phyloP scores from a whole-genome alignment of 1,140 invertebrate species.

The Drosophila trapezifrons region DNA sequence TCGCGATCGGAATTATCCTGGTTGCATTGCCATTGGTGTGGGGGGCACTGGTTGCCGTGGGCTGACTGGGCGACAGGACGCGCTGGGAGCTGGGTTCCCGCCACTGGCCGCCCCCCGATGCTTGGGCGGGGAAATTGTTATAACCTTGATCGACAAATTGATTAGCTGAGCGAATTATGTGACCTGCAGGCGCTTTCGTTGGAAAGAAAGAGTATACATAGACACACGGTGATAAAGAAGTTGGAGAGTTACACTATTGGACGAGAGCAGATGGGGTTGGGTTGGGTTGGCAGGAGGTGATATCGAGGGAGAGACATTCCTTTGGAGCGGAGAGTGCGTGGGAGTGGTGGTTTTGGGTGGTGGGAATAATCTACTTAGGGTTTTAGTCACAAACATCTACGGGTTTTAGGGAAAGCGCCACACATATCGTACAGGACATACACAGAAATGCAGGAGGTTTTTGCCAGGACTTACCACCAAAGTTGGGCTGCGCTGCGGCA shows the following conservation, averaged over 20 bases:
- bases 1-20: slow-evolving; percentile 77
- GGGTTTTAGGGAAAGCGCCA: slow-evolving; percentile 58
- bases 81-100: slow-evolving; percentile 51
- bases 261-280: slow-evolving; percentile 36
- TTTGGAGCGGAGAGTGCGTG: slow-evolving; percentile 42
- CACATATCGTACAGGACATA: slow-evolving; percentile 31
- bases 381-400: slow-evolving; percentile 75
- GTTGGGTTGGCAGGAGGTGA: not conserved
- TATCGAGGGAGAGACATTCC: slow-evolving; percentile 14
- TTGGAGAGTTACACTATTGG: slow-evolving; percentile 64
- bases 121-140: slow-evolving; percentile 67
- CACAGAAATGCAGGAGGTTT: slow-evolving; percentile 4
- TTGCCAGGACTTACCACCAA: slow-evolving; percentile 66
- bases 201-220: slow-evolving; percentile 80
- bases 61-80: slow-evolving; percentile 48
- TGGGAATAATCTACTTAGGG: slow-evolving; percentile 28
- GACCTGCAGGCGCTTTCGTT: slow-evolving; percentile 78
- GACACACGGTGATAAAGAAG: slow-evolving; percentile 70
- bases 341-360: slow-evolving; percentile 42
- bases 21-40: slow-evolving; percentile 62
- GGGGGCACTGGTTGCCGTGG: slow-evolving; percentile 58
- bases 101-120: slow-evolving; percentile 20
- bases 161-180: slow-evolving; percentile 83
- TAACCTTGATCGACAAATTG: slow-evolving; percentile 84
- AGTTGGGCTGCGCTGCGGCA: slow-evolving; percentile 76